These are phyloP conservation scores for Crypturellus tataupa DNA, from an alignment of 2,797 vertebrate genomes.

Conservation along the genomic window DNA sequence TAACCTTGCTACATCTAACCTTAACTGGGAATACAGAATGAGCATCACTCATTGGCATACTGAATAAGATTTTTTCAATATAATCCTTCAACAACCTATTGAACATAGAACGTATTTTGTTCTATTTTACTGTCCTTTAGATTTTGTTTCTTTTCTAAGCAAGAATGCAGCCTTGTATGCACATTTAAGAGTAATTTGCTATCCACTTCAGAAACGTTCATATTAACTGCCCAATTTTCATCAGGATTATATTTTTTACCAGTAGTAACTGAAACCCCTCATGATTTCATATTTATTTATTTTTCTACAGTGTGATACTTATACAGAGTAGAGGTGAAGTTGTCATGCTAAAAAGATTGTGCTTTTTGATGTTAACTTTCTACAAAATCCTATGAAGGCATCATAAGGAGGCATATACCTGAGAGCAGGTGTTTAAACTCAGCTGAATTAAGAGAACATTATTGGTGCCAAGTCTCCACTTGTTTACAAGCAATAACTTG, in stretches of 20 bases:
- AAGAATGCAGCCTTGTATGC: background rate
- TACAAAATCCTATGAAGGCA: conserved; percentile 50
- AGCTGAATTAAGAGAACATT: conserved; percentile 58
- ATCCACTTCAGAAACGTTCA: background rate
- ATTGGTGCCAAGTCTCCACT: conserved; percentile 31
- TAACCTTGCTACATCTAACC: background rate
- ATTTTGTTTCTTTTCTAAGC: background rate
- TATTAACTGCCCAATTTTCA: background rate
- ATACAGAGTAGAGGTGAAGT: conserved; percentile 41
- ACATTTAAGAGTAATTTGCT: background rate
- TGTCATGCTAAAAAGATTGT: conserved; percentile 37
- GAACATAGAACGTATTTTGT: background rate
- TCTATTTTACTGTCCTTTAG: background rate
- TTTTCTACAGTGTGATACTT: background rate
- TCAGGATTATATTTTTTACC: background rate
- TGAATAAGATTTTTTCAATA: background rate
- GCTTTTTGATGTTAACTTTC: conserved; percentile 64
- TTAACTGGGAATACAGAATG: background rate
- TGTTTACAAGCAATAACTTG: background rate
- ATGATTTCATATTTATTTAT: background rate
- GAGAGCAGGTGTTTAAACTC: conserved; percentile 61
- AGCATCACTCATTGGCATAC: background rate
- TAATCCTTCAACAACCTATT: background rate
- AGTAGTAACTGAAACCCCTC: background rate
- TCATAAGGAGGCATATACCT: conserved; percentile 65